Conservation (phyloP, 2,113 vertebrate species). For the Stictonetta naevosa region DNA sequence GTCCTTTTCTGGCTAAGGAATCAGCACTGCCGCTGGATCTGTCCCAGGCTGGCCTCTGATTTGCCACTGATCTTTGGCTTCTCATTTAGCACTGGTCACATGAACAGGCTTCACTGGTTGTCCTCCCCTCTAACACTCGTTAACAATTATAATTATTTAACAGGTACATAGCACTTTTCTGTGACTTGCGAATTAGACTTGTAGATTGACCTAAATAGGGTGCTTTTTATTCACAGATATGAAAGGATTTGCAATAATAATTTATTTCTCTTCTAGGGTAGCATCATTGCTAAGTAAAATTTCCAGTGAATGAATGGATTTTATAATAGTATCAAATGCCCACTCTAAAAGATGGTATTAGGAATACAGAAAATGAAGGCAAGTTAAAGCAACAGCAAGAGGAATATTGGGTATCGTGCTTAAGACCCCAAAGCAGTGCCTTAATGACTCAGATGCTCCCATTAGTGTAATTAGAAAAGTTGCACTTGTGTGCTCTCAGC, state of each 20-base stretch:
- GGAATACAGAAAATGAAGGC: neutral
- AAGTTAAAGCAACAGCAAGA: neutral
- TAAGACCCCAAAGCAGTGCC: neutral
- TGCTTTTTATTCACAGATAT: neutral
- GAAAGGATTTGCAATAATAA: neutral
- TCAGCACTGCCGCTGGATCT: neutral
- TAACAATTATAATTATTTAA: neutral
- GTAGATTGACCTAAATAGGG: neutral
- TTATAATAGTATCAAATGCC: neutral
- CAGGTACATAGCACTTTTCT: neutral
- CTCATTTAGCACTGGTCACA: neutral
- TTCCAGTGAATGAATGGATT: rapidly evolving
- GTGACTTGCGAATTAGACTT: neutral
- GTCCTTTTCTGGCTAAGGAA: neutral
- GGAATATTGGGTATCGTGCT: neutral
- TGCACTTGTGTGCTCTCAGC: neutral
- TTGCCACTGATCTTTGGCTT: neutral
- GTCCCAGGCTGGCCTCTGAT: neutral
- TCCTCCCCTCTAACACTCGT: neutral
- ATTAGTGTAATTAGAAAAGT: neutral
- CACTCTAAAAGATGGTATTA: neutral
- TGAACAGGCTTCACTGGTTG: neutral
- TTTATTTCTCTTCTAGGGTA: neutral
- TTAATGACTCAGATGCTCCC: neutral
- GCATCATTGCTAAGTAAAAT: neutral